Percentiles rank a stretch among this genome's conserved stretches.
phyloP scores from a whole-genome alignment of 2,113 vertebrate species.

The Ariopsis seemanni region DNA sequence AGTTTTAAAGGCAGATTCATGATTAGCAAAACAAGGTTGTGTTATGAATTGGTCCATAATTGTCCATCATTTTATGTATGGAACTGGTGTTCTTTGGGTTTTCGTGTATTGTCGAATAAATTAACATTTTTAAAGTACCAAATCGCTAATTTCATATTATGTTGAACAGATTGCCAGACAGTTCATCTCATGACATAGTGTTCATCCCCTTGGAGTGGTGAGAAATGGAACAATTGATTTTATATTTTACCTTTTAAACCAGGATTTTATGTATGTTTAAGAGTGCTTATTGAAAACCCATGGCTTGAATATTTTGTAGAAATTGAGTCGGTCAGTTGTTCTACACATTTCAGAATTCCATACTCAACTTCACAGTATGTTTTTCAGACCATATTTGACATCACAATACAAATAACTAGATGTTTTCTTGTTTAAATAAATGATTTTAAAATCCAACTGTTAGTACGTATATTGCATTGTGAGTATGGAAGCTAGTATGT shows the following conservation, averaged over 20 bases:
- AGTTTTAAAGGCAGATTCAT: not conserved
- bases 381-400: no score
- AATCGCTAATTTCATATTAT: not conserved
- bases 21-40: not conserved
- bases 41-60: not conserved
- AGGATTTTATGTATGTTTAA: not conserved
- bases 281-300: not conserved
- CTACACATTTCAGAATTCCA: no score
- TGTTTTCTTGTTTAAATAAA: no score
- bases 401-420: no score
- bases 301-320: not conserved
- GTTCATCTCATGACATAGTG: not conserved
- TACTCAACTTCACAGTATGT: no score
- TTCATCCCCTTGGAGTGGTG: not conserved
- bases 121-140: not conserved
- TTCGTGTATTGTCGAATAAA: slow-evolving; percentile 18
- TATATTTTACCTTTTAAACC: not conserved
- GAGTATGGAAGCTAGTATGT: no score
- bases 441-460: no score
- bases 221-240: not conserved
- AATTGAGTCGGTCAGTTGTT: not conserved
- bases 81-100: not conserved
- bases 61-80: not conserved
- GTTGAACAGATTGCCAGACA: not conserved
- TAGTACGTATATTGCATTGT: no score